Percentiles rank a stretch among this genome's conserved stretches.
Conservation (phyloP, 2,797 vertebrate species). For the Microctenopoma stevenorrisi region DNA sequence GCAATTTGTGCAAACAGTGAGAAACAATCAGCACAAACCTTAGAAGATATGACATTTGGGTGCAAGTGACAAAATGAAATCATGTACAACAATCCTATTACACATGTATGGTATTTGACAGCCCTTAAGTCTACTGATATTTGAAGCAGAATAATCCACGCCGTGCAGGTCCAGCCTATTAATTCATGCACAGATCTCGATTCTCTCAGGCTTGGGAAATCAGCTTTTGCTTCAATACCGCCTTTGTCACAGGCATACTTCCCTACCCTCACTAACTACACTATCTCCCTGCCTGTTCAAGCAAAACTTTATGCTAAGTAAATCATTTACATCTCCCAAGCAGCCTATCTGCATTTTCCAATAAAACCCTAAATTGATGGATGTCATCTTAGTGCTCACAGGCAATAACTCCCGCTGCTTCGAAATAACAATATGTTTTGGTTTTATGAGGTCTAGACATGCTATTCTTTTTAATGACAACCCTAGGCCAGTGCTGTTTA, state of each 20-base stretch:
- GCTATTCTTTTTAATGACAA: constrained; percentile 81
- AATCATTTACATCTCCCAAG: constrained; percentile 83
- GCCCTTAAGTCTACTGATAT: constrained; percentile 77
- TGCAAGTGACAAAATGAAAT: constrained; percentile 72
- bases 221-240: constrained; percentile 74
- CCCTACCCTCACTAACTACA: constrained; percentile 71
- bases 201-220: constrained; percentile 80
- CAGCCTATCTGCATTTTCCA: constrained; percentile 83
- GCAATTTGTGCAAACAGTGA: constrained; percentile 65
- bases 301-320: constrained; percentile 84
- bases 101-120: constrained; percentile 75
- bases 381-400: constrained; percentile 81
- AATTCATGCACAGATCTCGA: constrained; percentile 80
- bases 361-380: constrained; percentile 86
- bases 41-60: constrained; percentile 71
- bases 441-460: constrained; percentile 79
- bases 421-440: constrained; percentile 80
- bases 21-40: constrained; percentile 69
- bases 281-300: constrained; percentile 77
- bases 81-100: constrained; percentile 70
- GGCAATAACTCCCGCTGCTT: constrained; percentile 80
- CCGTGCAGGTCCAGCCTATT: constrained; percentile 79
- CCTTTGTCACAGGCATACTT: constrained; percentile 73
- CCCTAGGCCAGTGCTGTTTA: constrained; percentile 76
- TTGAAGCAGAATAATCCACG: constrained; percentile 83